Evolutionary conservation across 2,113 vertebrate species (phyloP), one percentile per base, ranked within the genome.

Genomic region (Mirounga angustirostris): DNA sequence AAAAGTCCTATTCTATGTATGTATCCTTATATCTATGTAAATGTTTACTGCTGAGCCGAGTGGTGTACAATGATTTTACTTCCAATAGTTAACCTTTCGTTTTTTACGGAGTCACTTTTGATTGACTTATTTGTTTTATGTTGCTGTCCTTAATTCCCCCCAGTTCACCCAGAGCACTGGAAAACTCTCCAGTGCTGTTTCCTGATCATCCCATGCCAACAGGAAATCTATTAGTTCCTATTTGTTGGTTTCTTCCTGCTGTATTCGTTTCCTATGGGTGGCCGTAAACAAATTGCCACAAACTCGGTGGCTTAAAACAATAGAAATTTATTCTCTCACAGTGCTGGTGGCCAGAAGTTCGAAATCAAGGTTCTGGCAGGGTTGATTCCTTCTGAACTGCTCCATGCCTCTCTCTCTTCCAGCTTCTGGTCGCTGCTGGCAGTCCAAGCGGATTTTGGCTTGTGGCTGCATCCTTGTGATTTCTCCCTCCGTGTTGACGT

Each of bases 31-130:
- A n/a, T 67, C 73, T 90, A 30, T 18, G n/a, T 76, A 63, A 89
- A 85, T 92, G 63, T 61, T 89, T 26, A 52, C 40, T 59, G 15
- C 26, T 22, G 22, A 83, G 74, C 61, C 43, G 79, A 73, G 33
- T 93, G 22, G 14, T 83, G 0, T 52, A 56, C 15, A 50, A 50
- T 54, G 4, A 67, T 81, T 87, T 89, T 85, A 84, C 50, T 91
- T 81, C 36, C 18, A 83, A 22, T 69, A 46, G 43, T 86, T 91
- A 67, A 74, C 14, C 61, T 82, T 86, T 89, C 71, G 9, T 90
- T 83, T 91, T 82, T 91, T 71, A 84, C 79, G 30, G 67, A 91
- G 69, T 93, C 30, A 19, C 46, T 93, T 97, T 69, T 86, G 33
- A 67, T 74, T 65, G 92, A 50, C 19, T 89, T 61, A 56, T 19